Percentiles rank a stretch among this genome's conserved stretches.
phyloP scores from a whole-genome alignment of 2,888 invertebrate species.

The Endomychus coccineus region DNA sequence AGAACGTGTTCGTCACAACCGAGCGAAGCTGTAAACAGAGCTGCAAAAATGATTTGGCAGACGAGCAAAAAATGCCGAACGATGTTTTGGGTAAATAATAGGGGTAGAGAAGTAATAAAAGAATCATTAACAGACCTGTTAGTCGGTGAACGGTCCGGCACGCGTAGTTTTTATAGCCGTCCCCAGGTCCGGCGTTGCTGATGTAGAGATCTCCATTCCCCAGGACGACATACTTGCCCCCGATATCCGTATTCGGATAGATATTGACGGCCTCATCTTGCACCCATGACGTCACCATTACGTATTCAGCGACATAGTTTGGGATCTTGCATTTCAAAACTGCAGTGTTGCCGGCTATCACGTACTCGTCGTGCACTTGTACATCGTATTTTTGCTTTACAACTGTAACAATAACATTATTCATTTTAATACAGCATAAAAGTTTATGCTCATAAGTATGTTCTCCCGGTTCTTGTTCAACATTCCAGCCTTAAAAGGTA shows the following conservation, averaged over 20 bases:
- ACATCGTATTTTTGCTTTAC: slow-evolving; percentile 81
- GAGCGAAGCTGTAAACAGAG: too few relatives aligned
- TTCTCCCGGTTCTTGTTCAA: too few relatives aligned
- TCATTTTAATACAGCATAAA: too few relatives aligned
- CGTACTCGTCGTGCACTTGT: slow-evolving; percentile 85
- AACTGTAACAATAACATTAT: slow-evolving; percentile 50
- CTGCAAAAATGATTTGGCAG: too few relatives aligned
- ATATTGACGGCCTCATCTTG: slow-evolving; percentile 75
- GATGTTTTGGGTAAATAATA: too few relatives aligned
- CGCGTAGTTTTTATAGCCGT: slow-evolving; percentile 72
- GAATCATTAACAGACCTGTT: too few relatives aligned
- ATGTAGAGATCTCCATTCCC: slow-evolving; percentile 80
- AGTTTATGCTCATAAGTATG: too few relatives aligned
- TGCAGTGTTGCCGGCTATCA: slow-evolving; percentile 84
- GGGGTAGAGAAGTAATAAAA: too few relatives aligned
- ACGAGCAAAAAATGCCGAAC: too few relatives aligned
- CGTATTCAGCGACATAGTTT: slow-evolving; percentile 78
- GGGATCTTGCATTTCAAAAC: slow-evolving; percentile 86
- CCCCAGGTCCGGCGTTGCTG: slow-evolving; percentile 67
- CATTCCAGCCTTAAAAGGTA: too few relatives aligned
- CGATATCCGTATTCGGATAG: slow-evolving; percentile 67
- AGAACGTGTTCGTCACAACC: too few relatives aligned
- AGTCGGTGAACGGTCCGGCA: slow-evolving; percentile 76
- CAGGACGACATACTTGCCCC: slow-evolving; percentile 67
- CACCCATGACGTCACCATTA: slow-evolving; percentile 84